phyloP scores from a whole-genome alignment of 2,797 vertebrate genomes.

The Lutjanus argentimaculatus region DNA sequence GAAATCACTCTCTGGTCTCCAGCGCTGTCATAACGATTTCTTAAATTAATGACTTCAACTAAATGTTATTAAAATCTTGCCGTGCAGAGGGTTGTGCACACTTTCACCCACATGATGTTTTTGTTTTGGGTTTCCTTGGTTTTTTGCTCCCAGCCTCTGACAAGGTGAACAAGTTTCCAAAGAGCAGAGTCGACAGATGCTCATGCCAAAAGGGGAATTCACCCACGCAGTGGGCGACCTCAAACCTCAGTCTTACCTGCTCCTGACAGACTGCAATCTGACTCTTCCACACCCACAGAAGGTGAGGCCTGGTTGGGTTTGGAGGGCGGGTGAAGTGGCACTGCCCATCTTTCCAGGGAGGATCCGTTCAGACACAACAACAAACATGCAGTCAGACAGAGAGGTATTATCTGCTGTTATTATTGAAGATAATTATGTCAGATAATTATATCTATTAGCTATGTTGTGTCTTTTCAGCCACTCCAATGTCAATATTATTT shows the following conservation, averaged over 20 bases:
- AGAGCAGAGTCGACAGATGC: constrained; percentile 27
- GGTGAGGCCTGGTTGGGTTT: constrained; percentile 59
- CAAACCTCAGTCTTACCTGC: constrained; percentile 53
- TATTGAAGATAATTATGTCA: constrained; percentile 75
- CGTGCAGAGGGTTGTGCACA: constrained; percentile 28
- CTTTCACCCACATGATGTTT: constrained; percentile 35
- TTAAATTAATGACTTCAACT: constrained; percentile 69
- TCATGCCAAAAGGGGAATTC: constrained; percentile 26
- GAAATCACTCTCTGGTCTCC: constrained; percentile 74
- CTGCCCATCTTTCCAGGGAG: constrained; percentile 73
- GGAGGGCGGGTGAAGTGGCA: constrained; percentile 16
- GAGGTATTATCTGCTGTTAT: constrained; percentile 77
- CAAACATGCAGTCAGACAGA: constrained; percentile 72
- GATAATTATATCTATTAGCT: constrained; percentile 81
- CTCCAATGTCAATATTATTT: constrained; percentile 82
- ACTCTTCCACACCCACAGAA: constrained; percentile 59
- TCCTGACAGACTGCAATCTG: constrained; percentile 45
- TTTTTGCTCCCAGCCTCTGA: constrained; percentile 7
- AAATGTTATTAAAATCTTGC: constrained; percentile 69
- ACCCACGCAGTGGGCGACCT: constrained; percentile 30
- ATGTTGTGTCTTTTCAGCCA: constrained; percentile 60
- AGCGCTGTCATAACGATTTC: constrained; percentile 69
- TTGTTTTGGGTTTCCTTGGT: constrained; percentile 31
- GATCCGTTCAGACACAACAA: constrained; percentile 70
- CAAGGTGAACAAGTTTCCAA: constrained; percentile 55